Evolutionary conservation across 1,140 invertebrate genomes (phyloP).

Genomic region (Apis florea): DNA sequence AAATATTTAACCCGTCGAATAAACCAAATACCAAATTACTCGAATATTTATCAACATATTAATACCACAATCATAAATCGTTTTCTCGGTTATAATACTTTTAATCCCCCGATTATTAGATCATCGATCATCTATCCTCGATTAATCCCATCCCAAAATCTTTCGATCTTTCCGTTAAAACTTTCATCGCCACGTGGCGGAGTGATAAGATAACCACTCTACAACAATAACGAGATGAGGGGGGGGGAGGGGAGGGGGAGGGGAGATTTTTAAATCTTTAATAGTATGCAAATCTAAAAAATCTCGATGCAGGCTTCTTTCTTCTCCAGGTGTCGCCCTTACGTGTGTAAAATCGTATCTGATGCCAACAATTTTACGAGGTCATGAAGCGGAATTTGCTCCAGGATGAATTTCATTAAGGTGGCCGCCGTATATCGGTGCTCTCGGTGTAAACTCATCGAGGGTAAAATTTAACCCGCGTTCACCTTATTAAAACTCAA

Average conservation of each 20-base stretch:
- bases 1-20: too few species aligned
- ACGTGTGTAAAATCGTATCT: constrained; percentile 2
- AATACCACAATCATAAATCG: too few species aligned
- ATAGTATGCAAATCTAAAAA: constrained; percentile 12
- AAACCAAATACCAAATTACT: too few species aligned
- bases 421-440: not conserved
- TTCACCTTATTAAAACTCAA: constrained; percentile 25
- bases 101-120: too few species aligned
- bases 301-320: constrained; percentile 17
- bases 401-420: constrained; percentile 53
- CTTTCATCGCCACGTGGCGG: too few species aligned
- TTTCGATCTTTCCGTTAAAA: too few species aligned
- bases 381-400: constrained; percentile 44
- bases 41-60: too few species aligned
- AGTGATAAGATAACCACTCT: too few species aligned
- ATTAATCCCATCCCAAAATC: too few species aligned
- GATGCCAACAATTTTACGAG: constrained; percentile 57
- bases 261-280: not conserved
- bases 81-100: too few species aligned
- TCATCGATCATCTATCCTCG: too few species aligned
- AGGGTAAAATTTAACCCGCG: not conserved
- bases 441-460: not conserved
- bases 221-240: too few species aligned
- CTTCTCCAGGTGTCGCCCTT: not conserved
- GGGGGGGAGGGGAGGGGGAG: not conserved